Evolutionary conservation across 2,113 vertebrate genomes (phyloP).

Genomic region (Ceuthmochares aereus): DNA sequence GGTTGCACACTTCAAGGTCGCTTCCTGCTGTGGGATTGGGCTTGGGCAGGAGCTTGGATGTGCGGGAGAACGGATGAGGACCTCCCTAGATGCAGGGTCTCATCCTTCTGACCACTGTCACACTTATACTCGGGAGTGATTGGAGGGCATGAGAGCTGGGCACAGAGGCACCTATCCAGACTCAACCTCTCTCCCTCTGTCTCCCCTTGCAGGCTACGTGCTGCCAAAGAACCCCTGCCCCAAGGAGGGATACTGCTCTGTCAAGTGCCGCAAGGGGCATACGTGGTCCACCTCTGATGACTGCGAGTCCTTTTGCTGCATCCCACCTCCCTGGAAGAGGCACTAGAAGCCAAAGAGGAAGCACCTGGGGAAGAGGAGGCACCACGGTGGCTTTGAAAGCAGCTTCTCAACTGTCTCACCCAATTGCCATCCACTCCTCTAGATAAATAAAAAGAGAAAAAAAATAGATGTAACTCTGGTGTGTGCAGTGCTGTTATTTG

Average conservation of each 20-base stretch:
- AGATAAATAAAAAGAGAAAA: background rate
- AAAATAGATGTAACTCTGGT: background rate
- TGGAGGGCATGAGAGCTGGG: background rate
- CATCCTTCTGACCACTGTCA: background rate
- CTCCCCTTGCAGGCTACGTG: background rate
- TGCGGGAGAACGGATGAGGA: background rate
- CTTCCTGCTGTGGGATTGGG: background rate
- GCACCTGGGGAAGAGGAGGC: background rate
- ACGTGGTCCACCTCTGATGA: background rate
- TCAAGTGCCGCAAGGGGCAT: background rate
- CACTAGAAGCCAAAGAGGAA: background rate
- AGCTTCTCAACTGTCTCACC: background rate
- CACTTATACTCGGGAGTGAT: accelerated
- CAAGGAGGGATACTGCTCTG: background rate
- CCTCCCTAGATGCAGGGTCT: background rate
- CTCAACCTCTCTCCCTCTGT: background rate
- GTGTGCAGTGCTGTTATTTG: background rate
- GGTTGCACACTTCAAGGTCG: background rate
- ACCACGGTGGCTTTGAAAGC: accelerated
- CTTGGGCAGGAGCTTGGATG: background rate
- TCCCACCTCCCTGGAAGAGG: background rate
- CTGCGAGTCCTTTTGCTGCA: conserved; percentile 32
- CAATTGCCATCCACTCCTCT: background rate
- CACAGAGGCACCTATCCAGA: background rate
- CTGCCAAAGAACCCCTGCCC: background rate